phyloP scores from a whole-genome alignment of 2,113 vertebrate genomes.

The Ahaetulla prasina region DNA sequence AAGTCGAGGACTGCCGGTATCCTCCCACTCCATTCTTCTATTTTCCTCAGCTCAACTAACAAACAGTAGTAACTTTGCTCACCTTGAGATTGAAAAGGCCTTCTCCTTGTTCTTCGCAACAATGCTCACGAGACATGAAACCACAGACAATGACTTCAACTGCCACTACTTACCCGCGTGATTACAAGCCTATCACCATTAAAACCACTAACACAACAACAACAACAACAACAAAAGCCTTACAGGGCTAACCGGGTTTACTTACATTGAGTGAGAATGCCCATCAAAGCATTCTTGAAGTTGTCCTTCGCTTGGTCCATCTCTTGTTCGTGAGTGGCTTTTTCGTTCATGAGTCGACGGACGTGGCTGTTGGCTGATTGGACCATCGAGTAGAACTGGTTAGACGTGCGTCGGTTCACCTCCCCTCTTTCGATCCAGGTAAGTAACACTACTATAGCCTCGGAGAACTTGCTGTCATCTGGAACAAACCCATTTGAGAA shows the following conservation, averaged over 20 bases:
- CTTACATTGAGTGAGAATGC: slow-evolving; percentile 90
- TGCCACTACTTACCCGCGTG: slow-evolving; percentile 77
- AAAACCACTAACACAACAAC: slow-evolving; percentile 50
- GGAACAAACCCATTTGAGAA: slow-evolving; percentile 45
- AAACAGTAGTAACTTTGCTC: slow-evolving; percentile 70
- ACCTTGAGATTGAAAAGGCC: slow-evolving; percentile 73
- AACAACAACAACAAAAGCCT: neutral
- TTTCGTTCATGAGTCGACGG: slow-evolving; percentile 84
- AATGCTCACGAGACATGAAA: slow-evolving; percentile 66
- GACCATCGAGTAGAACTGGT: slow-evolving; percentile 91
- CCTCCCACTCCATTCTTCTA: slow-evolving; percentile 4
- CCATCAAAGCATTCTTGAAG: slow-evolving; percentile 82
- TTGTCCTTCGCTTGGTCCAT: slow-evolving; percentile 86
- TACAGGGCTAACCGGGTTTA: slow-evolving; percentile 54
- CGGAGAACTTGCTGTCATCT: slow-evolving; percentile 89
- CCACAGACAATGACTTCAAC: slow-evolving; percentile 62
- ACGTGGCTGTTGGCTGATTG: slow-evolving; percentile 87
- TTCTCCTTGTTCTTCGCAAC: slow-evolving; percentile 70
- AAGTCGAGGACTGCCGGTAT: neutral
- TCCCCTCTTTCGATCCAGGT: slow-evolving; percentile 87
- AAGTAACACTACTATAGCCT: slow-evolving; percentile 81
- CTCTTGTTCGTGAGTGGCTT: slow-evolving; percentile 81
- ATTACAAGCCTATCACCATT: slow-evolving; percentile 50
- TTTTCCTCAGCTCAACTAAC: slow-evolving; percentile 2
- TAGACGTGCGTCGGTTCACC: slow-evolving; percentile 82